These are phyloP conservation scores for Centrocercus urophasianus DNA, from an alignment of 2,113 vertebrate genomes.

Conservation along the genomic window DNA sequence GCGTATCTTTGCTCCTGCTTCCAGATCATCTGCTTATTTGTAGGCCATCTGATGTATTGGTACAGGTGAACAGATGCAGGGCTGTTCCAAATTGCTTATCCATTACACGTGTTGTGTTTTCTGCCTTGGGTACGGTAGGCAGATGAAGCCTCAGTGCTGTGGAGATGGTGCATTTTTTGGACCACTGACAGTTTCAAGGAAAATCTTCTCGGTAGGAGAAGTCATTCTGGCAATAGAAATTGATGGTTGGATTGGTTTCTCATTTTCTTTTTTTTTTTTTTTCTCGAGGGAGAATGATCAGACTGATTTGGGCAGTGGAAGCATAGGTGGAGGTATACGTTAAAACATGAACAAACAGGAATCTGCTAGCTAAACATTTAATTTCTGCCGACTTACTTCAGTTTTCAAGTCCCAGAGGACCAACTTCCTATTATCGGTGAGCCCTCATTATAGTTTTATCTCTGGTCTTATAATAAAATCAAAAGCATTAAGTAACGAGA, in stretches of 20 bases:
- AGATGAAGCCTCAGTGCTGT: background rate
- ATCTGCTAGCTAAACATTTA: constrained; percentile 67
- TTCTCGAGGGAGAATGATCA: background rate
- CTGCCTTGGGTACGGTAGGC: background rate
- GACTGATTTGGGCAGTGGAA: background rate
- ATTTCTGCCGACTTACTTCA: constrained; percentile 50
- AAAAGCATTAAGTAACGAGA: constrained; percentile 55
- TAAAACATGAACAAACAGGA: constrained; percentile 25
- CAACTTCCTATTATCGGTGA: constrained; percentile 31
- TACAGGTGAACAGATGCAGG: background rate
- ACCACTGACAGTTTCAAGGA: background rate
- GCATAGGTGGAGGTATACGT: background rate
- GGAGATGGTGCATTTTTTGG: background rate
- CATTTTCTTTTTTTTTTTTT: background rate
- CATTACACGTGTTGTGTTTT: background rate
- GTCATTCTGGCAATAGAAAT: background rate
- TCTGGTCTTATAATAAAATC: constrained; percentile 64
- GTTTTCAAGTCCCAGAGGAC: constrained; percentile 35
- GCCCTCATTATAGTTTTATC: constrained; percentile 50
- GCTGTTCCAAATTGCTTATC: background rate
- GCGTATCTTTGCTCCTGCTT: background rate
- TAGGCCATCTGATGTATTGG: background rate
- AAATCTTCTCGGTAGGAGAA: background rate
- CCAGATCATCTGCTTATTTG: background rate
- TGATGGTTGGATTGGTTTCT: background rate